Evolutionary conservation across 2,113 vertebrate genomes (phyloP).

Genomic region (Tylochromis polylepis): DNA sequence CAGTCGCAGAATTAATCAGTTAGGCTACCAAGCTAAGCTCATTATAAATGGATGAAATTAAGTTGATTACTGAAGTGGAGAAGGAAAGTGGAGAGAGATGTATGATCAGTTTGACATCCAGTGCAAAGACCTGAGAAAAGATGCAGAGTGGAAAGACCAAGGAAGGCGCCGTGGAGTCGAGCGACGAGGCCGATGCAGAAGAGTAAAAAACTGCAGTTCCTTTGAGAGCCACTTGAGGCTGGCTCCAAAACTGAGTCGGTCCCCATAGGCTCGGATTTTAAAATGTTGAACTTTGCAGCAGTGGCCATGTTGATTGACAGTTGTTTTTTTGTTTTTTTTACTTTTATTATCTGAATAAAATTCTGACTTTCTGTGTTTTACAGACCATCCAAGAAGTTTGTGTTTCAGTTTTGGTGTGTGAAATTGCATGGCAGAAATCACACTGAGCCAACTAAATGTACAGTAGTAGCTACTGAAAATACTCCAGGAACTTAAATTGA

Average conservation of each 20-base stretch:
- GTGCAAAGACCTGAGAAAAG: neutral
- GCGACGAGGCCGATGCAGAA: neutral
- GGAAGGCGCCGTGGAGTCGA: neutral
- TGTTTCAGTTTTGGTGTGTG: neutral
- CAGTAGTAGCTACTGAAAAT: neutral
- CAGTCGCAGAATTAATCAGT: accelerated
- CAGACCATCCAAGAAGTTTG: neutral
- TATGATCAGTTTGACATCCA: neutral
- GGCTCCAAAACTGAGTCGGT: neutral
- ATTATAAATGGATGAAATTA: neutral
- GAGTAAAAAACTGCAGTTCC: neutral
- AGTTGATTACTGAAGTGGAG: neutral
- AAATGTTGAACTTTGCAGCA: neutral
- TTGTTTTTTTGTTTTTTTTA: neutral
- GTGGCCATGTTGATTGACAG: neutral
- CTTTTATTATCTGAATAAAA: neutral
- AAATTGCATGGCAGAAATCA: neutral
- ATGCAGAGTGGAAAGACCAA: neutral
- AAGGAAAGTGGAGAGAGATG: neutral
- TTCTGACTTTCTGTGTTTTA: neutral
- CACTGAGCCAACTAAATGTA: neutral
- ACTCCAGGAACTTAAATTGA: neutral
- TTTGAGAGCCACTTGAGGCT: neutral
- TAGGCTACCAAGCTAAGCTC: neutral
- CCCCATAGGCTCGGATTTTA: neutral